phyloP scores from a whole-genome alignment of 1,140 invertebrate species.

The Scaptodrosophila lebanonensis region DNA sequence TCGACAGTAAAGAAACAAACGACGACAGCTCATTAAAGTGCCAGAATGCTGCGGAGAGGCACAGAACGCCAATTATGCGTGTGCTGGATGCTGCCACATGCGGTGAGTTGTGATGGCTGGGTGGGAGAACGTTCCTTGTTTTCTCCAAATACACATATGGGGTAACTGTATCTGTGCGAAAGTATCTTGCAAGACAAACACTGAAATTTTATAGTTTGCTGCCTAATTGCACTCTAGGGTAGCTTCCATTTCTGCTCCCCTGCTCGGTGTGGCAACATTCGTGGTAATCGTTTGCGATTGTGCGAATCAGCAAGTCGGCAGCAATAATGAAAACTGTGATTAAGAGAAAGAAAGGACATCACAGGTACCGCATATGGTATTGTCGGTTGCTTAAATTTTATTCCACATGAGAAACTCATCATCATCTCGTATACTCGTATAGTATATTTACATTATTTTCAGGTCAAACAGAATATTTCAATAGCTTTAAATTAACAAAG shows the following conservation, averaged over 20 bases:
- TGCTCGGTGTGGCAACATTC: conserved; percentile 10
- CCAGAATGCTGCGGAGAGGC: conserved; percentile 13
- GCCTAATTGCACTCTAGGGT: conserved; percentile 69
- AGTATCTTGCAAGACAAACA: conserved; percentile 71
- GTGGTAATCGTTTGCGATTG: conserved; percentile 61
- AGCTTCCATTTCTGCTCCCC: conserved; percentile 13
- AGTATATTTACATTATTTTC: conserved; percentile 33
- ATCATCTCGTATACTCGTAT: too few relatives aligned
- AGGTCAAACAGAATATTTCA: conserved; percentile 70
- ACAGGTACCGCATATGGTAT: conserved; percentile 8
- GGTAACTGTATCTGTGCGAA: conserved; percentile 32
- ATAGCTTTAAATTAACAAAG: conserved; percentile 35
- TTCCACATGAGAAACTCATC: too few relatives aligned
- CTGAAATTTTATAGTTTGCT: conserved; percentile 70
- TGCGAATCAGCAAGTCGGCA: conserved; percentile 60
- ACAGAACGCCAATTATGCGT: conserved; percentile 66
- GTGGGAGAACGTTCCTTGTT: conserved; percentile 11
- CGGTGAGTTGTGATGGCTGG: not conserved
- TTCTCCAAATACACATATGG: conserved; percentile 19
- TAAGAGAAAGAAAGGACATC: conserved; percentile 23
- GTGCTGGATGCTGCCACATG: not conserved
- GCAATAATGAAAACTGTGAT: conserved; percentile 64
- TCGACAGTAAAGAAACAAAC: not conserved
- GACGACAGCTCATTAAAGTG: conserved; percentile 40
- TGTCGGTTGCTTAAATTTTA: conserved; percentile 14